Conservation (phyloP, 2,888 invertebrate species). For the Polietes domitor region DNA sequence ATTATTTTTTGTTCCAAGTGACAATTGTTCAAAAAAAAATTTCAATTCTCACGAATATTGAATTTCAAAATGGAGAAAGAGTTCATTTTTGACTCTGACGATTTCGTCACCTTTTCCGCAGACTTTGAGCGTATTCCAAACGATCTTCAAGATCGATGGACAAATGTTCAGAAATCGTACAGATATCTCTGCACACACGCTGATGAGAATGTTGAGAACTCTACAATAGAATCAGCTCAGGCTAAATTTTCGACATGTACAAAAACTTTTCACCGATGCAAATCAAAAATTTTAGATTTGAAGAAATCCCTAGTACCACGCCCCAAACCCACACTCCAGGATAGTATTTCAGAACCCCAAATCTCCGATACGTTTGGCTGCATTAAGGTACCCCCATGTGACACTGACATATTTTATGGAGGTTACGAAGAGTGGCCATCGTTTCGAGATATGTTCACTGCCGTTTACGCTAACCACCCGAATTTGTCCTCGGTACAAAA, state of each 20-base stretch:
- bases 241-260: conserved; percentile 13
- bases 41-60: too few relatives aligned
- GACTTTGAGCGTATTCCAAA: conserved; percentile 9
- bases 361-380: background rate
- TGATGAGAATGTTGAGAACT: background rate
- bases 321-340: background rate
- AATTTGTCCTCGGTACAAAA: conserved; percentile 23
- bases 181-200: background rate
- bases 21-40: too few relatives aligned
- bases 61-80: background rate
- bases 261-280: background rate
- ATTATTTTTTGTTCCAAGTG: too few relatives aligned
- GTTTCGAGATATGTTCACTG: conserved; percentile 45
- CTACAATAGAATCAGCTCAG: background rate
- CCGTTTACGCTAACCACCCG: conserved; percentile 26
- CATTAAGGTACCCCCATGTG: conserved; percentile 30
- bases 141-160: conserved; percentile 12
- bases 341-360: background rate
- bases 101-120: background rate
- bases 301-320: background rate
- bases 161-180: conserved; percentile 12
- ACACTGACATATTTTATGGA: conserved; percentile 33
- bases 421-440: conserved; percentile 44
- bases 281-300: conserved; percentile 1
- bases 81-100: background rate